phyloP scores from a whole-genome alignment of 2,888 invertebrate genomes.

The Eupsilia transversa region DNA sequence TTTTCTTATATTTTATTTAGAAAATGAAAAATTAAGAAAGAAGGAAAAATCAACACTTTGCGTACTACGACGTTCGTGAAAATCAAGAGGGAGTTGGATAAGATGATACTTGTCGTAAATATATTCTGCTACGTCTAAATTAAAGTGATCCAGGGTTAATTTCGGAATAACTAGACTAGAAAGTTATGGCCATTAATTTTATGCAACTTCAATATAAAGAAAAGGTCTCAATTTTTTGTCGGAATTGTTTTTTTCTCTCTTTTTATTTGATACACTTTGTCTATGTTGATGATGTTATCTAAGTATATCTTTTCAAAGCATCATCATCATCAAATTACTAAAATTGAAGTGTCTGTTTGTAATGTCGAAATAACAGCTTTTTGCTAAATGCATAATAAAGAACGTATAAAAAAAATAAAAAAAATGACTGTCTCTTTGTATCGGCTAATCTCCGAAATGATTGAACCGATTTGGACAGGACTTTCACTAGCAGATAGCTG shows the following conservation, averaged over 20 bases:
- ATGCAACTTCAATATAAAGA: neutral
- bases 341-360: too few relatives aligned
- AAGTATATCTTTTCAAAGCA: too few relatives aligned
- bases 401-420: too few relatives aligned
- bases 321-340: too few relatives aligned
- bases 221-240: neutral
- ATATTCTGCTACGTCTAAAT: neutral
- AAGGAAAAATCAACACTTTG: neutral
- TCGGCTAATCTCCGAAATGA: too few relatives aligned
- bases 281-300: neutral
- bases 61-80: neutral
- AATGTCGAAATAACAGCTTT: too few relatives aligned
- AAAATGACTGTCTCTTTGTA: too few relatives aligned
- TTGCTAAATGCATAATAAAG: too few relatives aligned
- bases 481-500: too few relatives aligned
- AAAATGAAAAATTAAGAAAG: neutral
- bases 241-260: neutral
- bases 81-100: neutral
- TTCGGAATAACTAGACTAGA: neutral
- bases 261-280: neutral
- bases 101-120: neutral
- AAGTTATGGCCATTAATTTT: neutral
- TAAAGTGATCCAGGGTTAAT: neutral
- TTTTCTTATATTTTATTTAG: neutral
- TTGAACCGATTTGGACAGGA: too few relatives aligned